Evolutionary conservation across 2,113 vertebrate species (phyloP).

Genomic region (Gopherus evgoodei): DNA sequence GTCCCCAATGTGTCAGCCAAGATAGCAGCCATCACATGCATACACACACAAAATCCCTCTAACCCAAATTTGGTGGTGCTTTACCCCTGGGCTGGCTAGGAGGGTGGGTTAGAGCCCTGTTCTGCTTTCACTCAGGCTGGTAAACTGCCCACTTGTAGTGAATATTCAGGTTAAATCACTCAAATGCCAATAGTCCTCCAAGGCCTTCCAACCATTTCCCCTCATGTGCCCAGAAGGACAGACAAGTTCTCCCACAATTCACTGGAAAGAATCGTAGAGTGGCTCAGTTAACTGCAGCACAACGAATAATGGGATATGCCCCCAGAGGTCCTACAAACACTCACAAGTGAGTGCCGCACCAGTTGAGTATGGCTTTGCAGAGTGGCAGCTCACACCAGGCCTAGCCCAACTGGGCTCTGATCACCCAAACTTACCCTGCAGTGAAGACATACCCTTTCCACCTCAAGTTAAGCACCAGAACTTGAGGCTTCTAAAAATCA

Average conservation of each 20-base stretch:
- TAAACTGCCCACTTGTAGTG: background rate
- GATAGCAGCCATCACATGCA: background rate
- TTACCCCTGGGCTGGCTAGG: background rate
- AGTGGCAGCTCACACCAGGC: background rate
- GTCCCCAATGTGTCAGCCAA: background rate
- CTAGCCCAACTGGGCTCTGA: background rate
- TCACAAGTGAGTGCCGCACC: too few species aligned
- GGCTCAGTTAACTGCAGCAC: background rate
- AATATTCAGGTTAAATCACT: background rate
- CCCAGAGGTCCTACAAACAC: background rate
- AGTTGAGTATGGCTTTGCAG: background rate
- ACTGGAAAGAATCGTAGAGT: background rate
- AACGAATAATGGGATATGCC: background rate
- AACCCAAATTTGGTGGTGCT: background rate
- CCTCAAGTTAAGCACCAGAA: background rate
- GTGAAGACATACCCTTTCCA: background rate
- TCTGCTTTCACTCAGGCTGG: background rate
- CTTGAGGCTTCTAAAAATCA: background rate
- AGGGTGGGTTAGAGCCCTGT: background rate
- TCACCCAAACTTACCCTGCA: background rate
- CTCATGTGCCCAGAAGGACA: background rate
- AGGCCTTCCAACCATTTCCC: background rate
- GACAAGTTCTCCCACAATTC: background rate
- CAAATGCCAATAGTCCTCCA: background rate
- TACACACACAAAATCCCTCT: background rate